A percentile compares a stretch with the other conserved stretches of the same genome.
These are phyloP conservation scores for Xenotilapia caudafasciata DNA, from an alignment of 2,113 vertebrate species.

Conservation along the genomic window DNA sequence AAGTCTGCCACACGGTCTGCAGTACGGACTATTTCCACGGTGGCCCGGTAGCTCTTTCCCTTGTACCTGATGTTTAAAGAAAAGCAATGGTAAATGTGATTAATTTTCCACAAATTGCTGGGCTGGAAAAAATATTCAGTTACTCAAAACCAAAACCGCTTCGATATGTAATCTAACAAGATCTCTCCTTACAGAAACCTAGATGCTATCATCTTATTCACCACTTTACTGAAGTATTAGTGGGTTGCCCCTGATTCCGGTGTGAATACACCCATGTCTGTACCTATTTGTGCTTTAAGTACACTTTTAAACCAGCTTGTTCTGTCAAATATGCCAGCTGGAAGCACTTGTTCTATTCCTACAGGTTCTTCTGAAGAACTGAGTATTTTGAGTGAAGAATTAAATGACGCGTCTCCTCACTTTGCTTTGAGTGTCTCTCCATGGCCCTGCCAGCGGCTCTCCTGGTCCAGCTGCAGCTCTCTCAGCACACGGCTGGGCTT, in stretches of 20 bases:
- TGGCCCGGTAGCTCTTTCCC: conserved; percentile 95
- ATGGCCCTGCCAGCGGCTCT: conserved; percentile 89
- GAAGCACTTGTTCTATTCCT: conserved; percentile 1
- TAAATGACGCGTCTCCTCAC: conserved; percentile 70
- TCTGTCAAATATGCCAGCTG: conserved; percentile 6
- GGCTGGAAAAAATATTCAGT: not conserved
- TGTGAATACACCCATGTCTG: not conserved
- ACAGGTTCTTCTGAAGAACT: not conserved
- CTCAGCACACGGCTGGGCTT: conserved; percentile 94
- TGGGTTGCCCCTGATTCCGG: not conserved
- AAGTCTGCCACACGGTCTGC: conserved; percentile 92
- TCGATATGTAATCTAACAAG: not conserved
- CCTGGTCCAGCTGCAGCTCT: conserved; percentile 93
- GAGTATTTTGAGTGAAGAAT: not conserved
- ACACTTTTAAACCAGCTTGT: not conserved
- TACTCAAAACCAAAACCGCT: not conserved
- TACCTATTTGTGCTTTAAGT: not conserved
- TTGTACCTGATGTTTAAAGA: conserved; percentile 79
- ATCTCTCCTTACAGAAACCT: not conserved
- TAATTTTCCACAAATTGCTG: not conserved
- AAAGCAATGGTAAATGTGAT: not conserved
- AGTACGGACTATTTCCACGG: conserved; percentile 91
- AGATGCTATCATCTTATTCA: not conserved
- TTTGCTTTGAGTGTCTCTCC: conserved; percentile 97
- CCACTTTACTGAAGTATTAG: not conserved